Evolutionary conservation across 2,888 invertebrate species (phyloP), one percentile per base, ranked within the genome.

Genomic region (Caradrina clavipalpis): DNA sequence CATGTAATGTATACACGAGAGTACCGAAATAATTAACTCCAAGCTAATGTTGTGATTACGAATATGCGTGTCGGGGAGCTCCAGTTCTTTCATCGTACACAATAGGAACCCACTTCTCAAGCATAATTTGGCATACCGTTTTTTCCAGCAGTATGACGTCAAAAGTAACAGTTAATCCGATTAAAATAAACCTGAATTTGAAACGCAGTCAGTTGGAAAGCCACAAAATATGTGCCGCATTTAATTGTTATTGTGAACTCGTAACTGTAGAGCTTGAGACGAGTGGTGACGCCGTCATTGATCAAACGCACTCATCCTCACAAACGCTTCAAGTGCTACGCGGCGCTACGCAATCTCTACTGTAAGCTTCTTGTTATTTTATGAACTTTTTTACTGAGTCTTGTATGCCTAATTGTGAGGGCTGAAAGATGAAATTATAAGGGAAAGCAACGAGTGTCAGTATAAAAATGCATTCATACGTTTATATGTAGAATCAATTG

Each of bases 81-180:
- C 81, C 81, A 86, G 82, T 90, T 89, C 83, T 88, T 90, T 87
- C 85, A 77, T 83, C 81, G 88, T 84, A 88, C 82, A 95, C 95
- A 95, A 95, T 94, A 87, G 92, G 85, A 89, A 86, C 92, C 94
- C 88, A 94, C 88, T 95, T 95, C 95, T 87, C 95, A 95, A 87
- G 91, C 89, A 86, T 94, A 95, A 95, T 95, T 95, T 93, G 92
- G 91, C 91, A 83, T 95, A 95, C 94, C 92, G 94, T 95, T 95
- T 91, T 89, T 89, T 92, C 89, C 89, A 90, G 86, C 88, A 85
- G 84, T 87, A 85, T 88, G 88, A 88, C 89, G 88, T 90, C 88
- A 88, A 90, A 90, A 89, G 84, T 89, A 90, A 93, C 93, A 90
- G 93, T 93, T 92, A 92, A 90, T 90, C 85, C 81, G 89, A 92